These are phyloP conservation scores for Penelope pileata DNA, from an alignment of 2,113 vertebrate genomes.

Conservation along the genomic window DNA sequence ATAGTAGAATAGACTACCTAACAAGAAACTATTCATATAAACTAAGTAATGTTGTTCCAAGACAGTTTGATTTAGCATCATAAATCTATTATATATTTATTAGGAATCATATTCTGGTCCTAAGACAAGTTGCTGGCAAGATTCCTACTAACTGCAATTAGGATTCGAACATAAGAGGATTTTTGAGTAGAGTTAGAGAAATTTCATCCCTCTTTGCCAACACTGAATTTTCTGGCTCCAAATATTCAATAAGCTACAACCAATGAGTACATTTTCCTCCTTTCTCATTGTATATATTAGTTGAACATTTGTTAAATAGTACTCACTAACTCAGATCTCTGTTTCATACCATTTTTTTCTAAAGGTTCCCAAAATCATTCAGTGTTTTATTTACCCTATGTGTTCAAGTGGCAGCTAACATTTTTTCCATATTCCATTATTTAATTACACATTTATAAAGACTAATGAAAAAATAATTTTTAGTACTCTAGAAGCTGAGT, in stretches of 20 bases:
- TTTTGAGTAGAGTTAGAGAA: background rate
- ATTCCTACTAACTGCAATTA: background rate
- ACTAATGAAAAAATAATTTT: background rate
- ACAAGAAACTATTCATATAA: background rate
- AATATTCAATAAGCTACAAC: background rate
- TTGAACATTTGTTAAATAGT: constrained; percentile 31
- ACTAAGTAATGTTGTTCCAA: background rate
- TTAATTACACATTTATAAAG: constrained; percentile 18
- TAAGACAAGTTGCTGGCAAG: background rate
- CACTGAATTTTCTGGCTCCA: constrained; percentile 1
- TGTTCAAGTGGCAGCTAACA: background rate
- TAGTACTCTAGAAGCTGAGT: background rate
- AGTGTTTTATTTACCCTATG: constrained; percentile 26
- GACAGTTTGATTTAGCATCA: background rate
- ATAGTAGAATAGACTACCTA: background rate
- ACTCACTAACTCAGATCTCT: background rate
- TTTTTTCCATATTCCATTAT: constrained; percentile 37
- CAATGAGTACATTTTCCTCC: background rate
- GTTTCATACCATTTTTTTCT: background rate
- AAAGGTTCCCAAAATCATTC: background rate
- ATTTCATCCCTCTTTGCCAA: background rate
- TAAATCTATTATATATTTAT: constrained; percentile 1
- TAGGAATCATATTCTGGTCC: background rate
- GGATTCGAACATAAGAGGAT: background rate
- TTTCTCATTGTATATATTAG: constrained; percentile 18